These are phyloP conservation scores for Halichoeres trimaculatus DNA, from an alignment of 2,113 vertebrate species.

Conservation along the genomic window DNA sequence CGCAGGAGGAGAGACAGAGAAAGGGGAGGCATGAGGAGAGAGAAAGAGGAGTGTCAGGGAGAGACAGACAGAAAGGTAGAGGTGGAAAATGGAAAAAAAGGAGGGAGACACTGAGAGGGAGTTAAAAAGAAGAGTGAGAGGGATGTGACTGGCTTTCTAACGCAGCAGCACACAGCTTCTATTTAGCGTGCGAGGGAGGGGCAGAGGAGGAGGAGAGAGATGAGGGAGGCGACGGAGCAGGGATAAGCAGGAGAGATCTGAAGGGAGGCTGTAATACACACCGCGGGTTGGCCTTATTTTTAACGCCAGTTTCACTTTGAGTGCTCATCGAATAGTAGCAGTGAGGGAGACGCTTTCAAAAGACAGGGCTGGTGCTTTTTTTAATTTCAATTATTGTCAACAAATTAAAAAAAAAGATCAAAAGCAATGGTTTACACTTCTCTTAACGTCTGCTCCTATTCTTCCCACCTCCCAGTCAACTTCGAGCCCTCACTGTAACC, in stretches of 20 bases:
- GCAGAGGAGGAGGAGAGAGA: conserved; percentile 50
- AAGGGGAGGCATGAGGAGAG: conserved; percentile 34
- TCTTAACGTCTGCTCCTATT: not conserved
- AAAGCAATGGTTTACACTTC: not conserved
- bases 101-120: conserved; percentile 51
- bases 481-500: not conserved
- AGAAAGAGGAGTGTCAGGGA: conserved; percentile 46
- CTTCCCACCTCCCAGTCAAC: not conserved
- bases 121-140: conserved; percentile 69
- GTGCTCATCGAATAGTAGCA: conserved; percentile 40
- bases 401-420: not conserved
- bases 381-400: not conserved
- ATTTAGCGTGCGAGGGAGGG: conserved; percentile 75
- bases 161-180: conserved; percentile 76
- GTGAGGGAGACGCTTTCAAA: conserved; percentile 1
- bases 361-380: not conserved
- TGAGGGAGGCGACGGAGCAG: conserved; percentile 56
- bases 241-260: conserved; percentile 72
- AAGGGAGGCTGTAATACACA: conserved; percentile 51
- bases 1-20: not conserved
- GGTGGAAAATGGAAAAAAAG: conserved; percentile 61
- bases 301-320: conserved; percentile 23
- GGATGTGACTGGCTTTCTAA: conserved; percentile 84
- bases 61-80: conserved; percentile 67
- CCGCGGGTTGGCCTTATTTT: conserved; percentile 18